A percentile compares a stretch with the other conserved stretches of the same genome.
Evolutionary conservation across 2,113 vertebrate genomes (phyloP).

Genomic region (Meleagris gallopavo): DNA sequence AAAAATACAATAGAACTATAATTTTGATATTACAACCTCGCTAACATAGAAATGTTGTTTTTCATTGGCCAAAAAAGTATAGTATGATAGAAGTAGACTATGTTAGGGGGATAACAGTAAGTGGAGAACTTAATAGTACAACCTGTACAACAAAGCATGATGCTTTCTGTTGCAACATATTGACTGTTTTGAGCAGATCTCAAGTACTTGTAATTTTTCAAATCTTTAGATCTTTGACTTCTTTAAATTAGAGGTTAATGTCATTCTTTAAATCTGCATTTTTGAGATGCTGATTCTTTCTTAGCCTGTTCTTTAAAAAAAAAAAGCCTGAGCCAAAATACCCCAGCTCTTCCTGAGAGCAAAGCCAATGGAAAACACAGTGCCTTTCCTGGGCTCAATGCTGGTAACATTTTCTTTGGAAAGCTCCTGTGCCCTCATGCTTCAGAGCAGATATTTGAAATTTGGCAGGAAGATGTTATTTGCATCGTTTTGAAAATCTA

Average conservation of each 20-base stretch:
- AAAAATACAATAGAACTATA: neutral
- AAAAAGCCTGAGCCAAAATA: neutral
- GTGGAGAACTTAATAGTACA: neutral
- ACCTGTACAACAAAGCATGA: neutral
- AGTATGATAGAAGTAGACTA: neutral
- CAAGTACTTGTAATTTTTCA: too few species aligned
- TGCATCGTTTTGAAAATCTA: neutral
- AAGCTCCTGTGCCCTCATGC: neutral
- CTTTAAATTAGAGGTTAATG: neutral
- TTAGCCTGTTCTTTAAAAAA: neutral
- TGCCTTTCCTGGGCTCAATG: conserved; percentile 34
- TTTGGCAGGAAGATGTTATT: conserved; percentile 24
- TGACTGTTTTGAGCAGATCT: neutral
- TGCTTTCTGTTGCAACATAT: neutral
- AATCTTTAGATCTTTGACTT: too few species aligned
- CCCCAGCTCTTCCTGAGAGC: neutral
- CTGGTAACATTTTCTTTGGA: conserved; percentile 45
- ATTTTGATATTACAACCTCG: neutral
- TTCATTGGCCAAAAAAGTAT: neutral
- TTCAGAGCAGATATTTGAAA: conserved; percentile 32
- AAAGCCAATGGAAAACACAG: conserved; percentile 30
- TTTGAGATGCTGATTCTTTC: neutral
- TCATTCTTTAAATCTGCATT: neutral
- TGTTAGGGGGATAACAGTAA: neutral
- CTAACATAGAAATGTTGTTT: neutral